These are phyloP conservation scores for Torymus auratus DNA, from an alignment of 2,888 invertebrate species.

Conservation along the genomic window DNA sequence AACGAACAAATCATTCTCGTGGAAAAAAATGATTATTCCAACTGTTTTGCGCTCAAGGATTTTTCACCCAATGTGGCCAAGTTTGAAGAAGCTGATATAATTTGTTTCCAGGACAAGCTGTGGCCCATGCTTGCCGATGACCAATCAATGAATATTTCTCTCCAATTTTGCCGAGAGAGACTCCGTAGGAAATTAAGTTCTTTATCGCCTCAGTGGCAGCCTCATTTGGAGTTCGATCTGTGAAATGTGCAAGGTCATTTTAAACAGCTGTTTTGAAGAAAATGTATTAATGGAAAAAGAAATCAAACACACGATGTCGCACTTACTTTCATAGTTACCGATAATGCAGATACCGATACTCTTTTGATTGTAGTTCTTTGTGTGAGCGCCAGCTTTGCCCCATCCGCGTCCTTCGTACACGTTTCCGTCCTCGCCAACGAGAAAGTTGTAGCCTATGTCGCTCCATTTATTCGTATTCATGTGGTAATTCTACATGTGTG, in stretches of 20 bases:
- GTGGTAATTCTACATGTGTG: constrained; percentile 65
- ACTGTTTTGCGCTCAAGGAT: no score
- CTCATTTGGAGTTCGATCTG: constrained; percentile 65
- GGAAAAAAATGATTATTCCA: no score
- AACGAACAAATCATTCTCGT: no score
- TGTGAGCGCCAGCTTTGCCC: constrained; percentile 68
- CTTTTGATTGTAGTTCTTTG: constrained; percentile 79
- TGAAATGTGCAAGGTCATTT: neutral
- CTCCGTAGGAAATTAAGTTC: constrained; percentile 81
- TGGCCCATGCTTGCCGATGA: constrained; percentile 75
- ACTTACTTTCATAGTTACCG: constrained; percentile 81
- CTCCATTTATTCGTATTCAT: constrained; percentile 66
- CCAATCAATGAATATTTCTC: constrained; percentile 83
- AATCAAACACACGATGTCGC: no score
- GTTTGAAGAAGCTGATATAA: constrained; percentile 67
- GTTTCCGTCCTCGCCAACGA: constrained; percentile 72
- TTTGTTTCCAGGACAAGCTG: constrained; percentile 68
- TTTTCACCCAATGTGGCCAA: constrained; percentile 66
- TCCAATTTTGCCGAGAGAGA: constrained; percentile 80
- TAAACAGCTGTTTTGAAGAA: neutral
- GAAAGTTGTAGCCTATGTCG: constrained; percentile 72
- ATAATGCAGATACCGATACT: constrained; percentile 86
- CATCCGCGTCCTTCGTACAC: constrained; percentile 73
- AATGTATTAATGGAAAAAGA: neutral
- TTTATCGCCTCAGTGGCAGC: constrained; percentile 79